Conservation (phyloP, 2,113 vertebrate genomes). For the Elgaria multicarinata region DNA sequence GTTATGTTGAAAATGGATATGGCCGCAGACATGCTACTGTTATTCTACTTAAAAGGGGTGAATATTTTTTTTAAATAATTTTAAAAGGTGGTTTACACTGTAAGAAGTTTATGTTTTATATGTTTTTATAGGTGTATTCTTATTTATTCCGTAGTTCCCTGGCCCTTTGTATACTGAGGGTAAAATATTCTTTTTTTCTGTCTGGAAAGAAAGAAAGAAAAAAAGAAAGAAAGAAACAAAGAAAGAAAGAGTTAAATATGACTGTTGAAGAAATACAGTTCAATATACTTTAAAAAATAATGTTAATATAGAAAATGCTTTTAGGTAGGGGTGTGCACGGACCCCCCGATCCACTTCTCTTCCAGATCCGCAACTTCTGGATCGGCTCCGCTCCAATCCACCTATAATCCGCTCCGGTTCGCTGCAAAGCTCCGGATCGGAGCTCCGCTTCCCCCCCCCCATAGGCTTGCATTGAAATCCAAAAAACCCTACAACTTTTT, state of each 20-base stretch:
- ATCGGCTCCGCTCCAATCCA: too few relatives aligned
- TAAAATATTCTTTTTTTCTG: not conserved
- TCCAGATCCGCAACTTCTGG: too few relatives aligned
- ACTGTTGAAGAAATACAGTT: conserved; percentile 21
- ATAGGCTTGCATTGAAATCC: too few relatives aligned
- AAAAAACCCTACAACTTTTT: too few relatives aligned
- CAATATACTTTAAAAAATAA: conserved; percentile 20
- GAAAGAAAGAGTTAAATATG: conserved; percentile 8
- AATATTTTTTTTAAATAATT: conserved; percentile 54
- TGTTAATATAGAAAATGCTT: not conserved
- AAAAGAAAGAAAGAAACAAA: not conserved
- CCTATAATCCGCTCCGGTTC: too few relatives aligned
- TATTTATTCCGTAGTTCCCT: not conserved
- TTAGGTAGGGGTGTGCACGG: conserved; percentile 40
- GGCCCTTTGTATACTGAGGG: not conserved
- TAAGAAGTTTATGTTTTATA: not conserved
- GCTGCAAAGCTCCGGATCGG: too few relatives aligned
- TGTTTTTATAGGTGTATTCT: not conserved
- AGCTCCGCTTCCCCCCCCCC: too few relatives aligned
- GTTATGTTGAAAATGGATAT: conserved; percentile 96
- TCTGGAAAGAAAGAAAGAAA: not conserved
- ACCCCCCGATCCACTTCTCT: too few relatives aligned
- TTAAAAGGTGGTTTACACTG: not conserved
- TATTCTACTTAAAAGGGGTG: conserved; percentile 93
- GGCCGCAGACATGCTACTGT: conserved; percentile 92